Conservation (phyloP, 2,113 vertebrate genomes). For the Nestor notabilis region DNA sequence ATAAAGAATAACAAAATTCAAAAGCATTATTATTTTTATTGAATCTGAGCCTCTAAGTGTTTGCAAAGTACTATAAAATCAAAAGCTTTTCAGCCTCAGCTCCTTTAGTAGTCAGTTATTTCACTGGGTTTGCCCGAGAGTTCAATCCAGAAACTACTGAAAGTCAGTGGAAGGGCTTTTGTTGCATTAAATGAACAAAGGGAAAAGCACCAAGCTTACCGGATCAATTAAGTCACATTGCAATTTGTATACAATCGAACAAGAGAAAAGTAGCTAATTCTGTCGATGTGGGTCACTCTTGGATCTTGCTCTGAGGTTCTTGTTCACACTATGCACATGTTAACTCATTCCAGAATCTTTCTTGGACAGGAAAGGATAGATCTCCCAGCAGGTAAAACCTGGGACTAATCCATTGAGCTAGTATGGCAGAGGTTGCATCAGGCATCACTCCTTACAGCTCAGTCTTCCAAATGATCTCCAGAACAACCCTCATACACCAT, state of each 20-base stretch:
- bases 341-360: not conserved
- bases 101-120: not conserved
- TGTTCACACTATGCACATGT: not conserved
- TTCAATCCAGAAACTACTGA: not conserved
- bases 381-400: not conserved
- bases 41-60: not conserved
- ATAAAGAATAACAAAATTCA: not conserved
- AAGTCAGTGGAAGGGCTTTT: slow-evolving; percentile 4
- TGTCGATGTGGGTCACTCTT: not conserved
- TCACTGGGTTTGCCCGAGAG: not conserved
- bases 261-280: not conserved
- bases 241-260: not conserved
- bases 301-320: not conserved
- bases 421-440: not conserved
- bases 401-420: not conserved
- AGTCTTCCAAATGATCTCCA: not conserved
- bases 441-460: not conserved
- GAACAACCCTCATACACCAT: not conserved
- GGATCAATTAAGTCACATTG: not conserved
- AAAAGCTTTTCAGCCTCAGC: not conserved
- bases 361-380: not conserved
- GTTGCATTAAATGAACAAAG: not conserved
- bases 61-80: not conserved
- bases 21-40: not conserved
- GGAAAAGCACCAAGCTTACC: not conserved